phyloP scores from a whole-genome alignment of 2,797 vertebrate species.

The Trematomus bernacchii region DNA sequence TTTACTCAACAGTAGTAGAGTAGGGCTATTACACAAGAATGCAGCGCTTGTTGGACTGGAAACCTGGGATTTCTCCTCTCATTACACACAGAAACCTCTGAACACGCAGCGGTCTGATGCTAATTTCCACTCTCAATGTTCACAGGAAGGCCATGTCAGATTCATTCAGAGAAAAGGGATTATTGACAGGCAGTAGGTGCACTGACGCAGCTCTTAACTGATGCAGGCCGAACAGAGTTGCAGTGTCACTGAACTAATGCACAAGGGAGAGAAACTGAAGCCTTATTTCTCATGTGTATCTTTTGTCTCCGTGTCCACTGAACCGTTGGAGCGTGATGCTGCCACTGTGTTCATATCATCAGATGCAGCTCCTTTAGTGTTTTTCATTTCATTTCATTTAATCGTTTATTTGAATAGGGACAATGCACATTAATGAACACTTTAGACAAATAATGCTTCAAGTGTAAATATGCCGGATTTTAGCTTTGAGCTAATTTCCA shows the following conservation, averaged over 20 bases:
- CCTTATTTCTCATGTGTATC: slow-evolving; percentile 7
- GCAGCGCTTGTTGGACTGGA: neutral
- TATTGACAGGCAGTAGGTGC: slow-evolving; percentile 12
- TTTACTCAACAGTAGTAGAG: slow-evolving; percentile 47
- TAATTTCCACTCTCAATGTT: neutral
- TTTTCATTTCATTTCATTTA: too few relatives aligned
- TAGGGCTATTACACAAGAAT: neutral
- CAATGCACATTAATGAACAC: too few relatives aligned
- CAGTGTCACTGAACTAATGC: neutral
- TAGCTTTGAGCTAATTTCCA: too few relatives aligned
- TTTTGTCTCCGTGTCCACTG: slow-evolving; percentile 20
- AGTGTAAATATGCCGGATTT: too few relatives aligned
- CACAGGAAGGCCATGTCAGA: neutral
- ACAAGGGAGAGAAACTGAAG: slow-evolving; percentile 27
- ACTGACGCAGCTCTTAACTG: neutral
- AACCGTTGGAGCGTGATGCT: slow-evolving; percentile 15
- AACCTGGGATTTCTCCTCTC: neutral
- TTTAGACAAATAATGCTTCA: too few relatives aligned
- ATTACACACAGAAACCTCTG: neutral
- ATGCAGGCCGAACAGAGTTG: slow-evolving; percentile 22
- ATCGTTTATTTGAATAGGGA: too few relatives aligned
- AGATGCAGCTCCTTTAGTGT: neutral
- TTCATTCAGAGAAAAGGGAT: slow-evolving; percentile 1
- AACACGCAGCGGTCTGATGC: neutral
- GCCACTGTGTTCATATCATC: neutral